Percentiles rank a stretch among this genome's conserved stretches.
phyloP scores from a whole-genome alignment of 1,140 invertebrate species.

The Diorhabda sublineata region DNA sequence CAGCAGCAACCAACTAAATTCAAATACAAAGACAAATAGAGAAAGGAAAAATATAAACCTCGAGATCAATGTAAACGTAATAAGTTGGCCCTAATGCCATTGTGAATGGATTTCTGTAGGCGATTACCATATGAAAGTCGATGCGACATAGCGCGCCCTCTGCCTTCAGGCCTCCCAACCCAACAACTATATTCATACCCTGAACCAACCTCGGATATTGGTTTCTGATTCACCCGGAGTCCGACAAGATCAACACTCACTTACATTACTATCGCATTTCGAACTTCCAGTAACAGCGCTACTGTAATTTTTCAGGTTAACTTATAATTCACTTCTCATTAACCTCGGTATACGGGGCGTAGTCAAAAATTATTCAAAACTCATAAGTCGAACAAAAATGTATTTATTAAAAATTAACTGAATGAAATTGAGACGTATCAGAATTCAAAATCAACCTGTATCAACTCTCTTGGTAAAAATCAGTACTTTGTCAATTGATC shows the following conservation, averaged over 20 bases:
- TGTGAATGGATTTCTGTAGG: conserved; percentile 47
- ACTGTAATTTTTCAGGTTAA: background rate
- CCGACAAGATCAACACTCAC: conserved; percentile 47
- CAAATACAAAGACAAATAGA: conserved; percentile 45
- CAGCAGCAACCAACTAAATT: conserved; percentile 42
- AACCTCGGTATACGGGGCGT: no score
- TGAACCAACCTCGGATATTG: conserved; percentile 41
- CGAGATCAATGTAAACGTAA: conserved; percentile 50
- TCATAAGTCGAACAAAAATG: no score
- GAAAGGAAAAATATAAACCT: conserved; percentile 45
- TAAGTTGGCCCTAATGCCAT: conserved; percentile 47
- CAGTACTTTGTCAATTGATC: no score
- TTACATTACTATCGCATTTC: conserved; percentile 17
- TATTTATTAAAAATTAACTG: no score
- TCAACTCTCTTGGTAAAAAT: no score
- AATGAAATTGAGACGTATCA: no score
- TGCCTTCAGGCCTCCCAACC: conserved; percentile 25
- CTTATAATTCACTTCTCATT: background rate
- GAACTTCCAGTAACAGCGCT: background rate
- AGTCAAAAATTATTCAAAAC: no score
- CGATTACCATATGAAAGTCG: conserved; percentile 46
- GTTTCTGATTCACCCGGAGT: conserved; percentile 46
- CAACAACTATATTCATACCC: conserved; percentile 35
- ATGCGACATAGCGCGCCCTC: conserved; percentile 29
- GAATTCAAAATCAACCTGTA: no score